These are phyloP conservation scores for Jaculus jaculus DNA, from an alignment of 2,113 vertebrate species.

Conservation along the genomic window DNA sequence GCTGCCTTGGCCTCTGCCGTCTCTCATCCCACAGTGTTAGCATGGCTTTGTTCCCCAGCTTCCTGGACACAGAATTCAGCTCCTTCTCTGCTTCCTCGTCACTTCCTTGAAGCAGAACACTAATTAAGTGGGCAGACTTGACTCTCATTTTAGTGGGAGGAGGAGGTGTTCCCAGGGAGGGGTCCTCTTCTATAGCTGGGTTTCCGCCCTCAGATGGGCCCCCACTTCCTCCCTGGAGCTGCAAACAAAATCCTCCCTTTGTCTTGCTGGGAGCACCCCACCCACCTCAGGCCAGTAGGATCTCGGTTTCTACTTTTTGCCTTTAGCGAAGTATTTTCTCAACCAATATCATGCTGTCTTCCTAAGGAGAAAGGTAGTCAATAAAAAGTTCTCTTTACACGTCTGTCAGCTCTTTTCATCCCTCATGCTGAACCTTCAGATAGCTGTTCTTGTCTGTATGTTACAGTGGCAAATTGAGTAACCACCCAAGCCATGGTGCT, in stretches of 20 bases:
- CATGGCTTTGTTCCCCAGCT: not conserved
- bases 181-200: conserved; percentile 30
- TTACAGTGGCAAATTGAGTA: not conserved
- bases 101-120: not conserved
- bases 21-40: not conserved
- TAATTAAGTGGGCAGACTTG: not conserved
- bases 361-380: not conserved
- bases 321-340: conserved; percentile 43
- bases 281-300: conserved; percentile 36
- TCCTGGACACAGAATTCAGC: conserved; percentile 6
- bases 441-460: not conserved
- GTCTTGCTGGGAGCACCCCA: conserved; percentile 31
- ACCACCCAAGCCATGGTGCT: not conserved
- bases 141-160: conserved; percentile 12
- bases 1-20: not conserved
- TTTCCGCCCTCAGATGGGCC: conserved; percentile 42
- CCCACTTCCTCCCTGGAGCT: conserved; percentile 59
- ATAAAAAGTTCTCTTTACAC: not conserved
- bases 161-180: not conserved
- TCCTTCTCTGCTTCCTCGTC: not conserved
- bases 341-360: conserved; percentile 8
- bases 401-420: not conserved
- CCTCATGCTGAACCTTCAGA: not conserved
- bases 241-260: conserved; percentile 74
- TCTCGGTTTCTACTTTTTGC: not conserved